Evolutionary conservation across 2,113 vertebrate genomes (phyloP).

Genomic region (Tragelaphus strepsiceros): DNA sequence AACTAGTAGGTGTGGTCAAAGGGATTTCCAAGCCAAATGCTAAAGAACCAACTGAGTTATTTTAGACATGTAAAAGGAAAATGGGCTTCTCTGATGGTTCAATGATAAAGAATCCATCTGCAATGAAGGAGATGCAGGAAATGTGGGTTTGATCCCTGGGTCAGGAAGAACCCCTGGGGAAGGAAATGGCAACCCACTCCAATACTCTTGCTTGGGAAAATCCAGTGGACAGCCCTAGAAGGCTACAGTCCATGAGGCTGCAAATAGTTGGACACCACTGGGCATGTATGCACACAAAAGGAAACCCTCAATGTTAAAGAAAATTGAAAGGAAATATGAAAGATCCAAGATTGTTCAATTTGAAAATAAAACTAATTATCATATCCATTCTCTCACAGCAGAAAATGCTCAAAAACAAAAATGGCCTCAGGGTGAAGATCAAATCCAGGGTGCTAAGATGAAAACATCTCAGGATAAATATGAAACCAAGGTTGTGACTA

Average conservation of each 20-base stretch:
- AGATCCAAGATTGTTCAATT: neutral
- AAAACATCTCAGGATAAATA: neutral
- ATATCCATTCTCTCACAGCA: neutral
- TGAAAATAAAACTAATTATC: neutral
- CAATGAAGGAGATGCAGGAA: neutral
- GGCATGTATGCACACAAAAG: neutral
- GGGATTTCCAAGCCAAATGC: neutral
- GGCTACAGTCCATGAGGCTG: neutral
- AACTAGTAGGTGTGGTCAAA: neutral
- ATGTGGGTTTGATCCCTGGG: neutral
- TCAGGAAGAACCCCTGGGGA: neutral
- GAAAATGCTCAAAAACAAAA: neutral
- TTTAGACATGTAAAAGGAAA: neutral
- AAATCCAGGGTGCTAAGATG: neutral
- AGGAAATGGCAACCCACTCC: neutral
- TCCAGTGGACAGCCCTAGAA: rapidly evolving
- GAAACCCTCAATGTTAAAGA: neutral
- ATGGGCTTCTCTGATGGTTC: neutral
- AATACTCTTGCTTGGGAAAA: neutral
- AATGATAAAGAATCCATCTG: neutral
- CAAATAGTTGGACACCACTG: neutral
- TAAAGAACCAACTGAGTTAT: neutral
- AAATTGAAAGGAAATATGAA: neutral
- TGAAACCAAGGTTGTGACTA: neutral
- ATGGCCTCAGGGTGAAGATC: neutral